Percentiles rank a stretch among this genome's conserved stretches.
Conservation (phyloP, 2,888 invertebrate genomes). For the Caradrina clavipalpis region DNA sequence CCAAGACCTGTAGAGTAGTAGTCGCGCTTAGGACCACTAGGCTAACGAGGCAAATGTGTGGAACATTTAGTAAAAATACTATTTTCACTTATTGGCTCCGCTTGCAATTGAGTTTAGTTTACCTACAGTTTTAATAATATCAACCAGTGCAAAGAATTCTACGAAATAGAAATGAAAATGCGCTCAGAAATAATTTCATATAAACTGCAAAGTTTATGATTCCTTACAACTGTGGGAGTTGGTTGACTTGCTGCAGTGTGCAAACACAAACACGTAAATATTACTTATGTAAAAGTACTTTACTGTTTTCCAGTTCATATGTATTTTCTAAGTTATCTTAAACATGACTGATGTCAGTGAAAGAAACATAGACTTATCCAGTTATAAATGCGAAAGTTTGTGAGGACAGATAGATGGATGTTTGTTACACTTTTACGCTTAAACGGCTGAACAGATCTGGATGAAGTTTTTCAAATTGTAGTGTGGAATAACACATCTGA, state of each 20-base stretch:
- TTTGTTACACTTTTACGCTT: no score
- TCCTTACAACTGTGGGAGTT: neutral
- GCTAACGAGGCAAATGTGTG: no score
- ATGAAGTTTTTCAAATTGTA: no score
- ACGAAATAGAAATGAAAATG: constrained; percentile 8
- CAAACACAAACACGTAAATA: neutral
- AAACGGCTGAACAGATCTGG: no score
- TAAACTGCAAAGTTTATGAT: constrained; percentile 26
- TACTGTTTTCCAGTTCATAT: neutral
- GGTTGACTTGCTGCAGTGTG: constrained; percentile 13
- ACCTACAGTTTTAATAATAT: constrained; percentile 24
- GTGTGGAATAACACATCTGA: no score
- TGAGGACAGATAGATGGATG: no score
- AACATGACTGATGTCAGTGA: no score
- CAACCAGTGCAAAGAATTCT: constrained; percentile 2
- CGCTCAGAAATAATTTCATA: constrained; percentile 1
- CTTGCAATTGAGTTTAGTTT: neutral
- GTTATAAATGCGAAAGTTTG: no score
- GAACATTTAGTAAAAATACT: neutral
- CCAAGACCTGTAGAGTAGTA: no score
- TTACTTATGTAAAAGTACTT: neutral
- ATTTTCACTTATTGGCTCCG: neutral
- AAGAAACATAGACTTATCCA: no score
- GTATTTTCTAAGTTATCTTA: neutral
- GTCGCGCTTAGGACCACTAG: no score